phyloP scores from a whole-genome alignment of 2,113 vertebrate species.

The Phrynosoma blainvillii region DNA sequence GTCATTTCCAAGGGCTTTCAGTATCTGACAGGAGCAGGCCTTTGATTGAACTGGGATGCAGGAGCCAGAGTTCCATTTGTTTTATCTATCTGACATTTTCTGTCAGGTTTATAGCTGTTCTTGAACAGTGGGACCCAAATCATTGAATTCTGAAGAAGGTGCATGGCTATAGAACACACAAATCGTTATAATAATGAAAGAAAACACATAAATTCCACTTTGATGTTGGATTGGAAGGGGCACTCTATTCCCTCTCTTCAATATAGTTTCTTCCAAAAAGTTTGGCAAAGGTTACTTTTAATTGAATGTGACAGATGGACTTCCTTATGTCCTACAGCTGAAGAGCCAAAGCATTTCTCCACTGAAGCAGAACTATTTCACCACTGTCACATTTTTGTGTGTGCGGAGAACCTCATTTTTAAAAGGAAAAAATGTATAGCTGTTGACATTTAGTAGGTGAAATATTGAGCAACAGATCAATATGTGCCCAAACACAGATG shows the following conservation, averaged over 20 bases:
- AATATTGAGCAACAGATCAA: not conserved
- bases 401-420: not conserved
- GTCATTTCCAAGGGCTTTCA: constrained; percentile 19
- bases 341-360: constrained; percentile 7
- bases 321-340: not conserved
- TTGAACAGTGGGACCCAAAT: constrained; percentile 1
- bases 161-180: not conserved
- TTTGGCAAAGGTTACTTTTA: constrained; percentile 28
- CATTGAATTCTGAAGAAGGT: not conserved
- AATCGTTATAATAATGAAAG: not conserved
- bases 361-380: constrained; percentile 6
- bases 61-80: constrained; percentile 6
- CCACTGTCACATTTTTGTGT: not conserved
- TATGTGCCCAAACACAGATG: not conserved
- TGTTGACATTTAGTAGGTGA: not conserved
- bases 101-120: constrained; percentile 22
- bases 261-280: not conserved
- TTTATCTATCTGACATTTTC: constrained; percentile 12
- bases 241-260: not conserved
- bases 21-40: constrained; percentile 8
- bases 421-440: not conserved
- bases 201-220: not conserved
- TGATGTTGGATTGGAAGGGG: not conserved
- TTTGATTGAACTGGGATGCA: not conserved
- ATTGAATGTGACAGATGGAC: constrained; percentile 17